Evolutionary conservation across 64 coral and sea anemone genomes (phyloP).

Genomic region (Montipora foliosa): DNA sequence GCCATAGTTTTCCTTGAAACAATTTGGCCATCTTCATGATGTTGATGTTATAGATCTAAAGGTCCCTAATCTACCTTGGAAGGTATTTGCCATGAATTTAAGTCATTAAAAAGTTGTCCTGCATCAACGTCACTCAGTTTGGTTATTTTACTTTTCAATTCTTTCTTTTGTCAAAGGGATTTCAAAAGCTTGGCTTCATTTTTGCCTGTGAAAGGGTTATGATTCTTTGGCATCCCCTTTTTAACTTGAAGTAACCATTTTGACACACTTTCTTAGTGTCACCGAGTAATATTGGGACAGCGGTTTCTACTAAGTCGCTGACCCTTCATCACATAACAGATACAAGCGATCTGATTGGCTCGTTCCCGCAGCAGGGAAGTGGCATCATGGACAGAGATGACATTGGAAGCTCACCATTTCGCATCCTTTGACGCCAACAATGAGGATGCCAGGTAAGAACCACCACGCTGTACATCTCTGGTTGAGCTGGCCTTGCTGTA

Average conservation of each 20-base stretch:
- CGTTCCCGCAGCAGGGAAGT: conserved; percentile 97
- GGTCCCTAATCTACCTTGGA: too few species aligned
- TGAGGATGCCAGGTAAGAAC: conserved; percentile 78
- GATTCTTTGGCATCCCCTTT: neutral
- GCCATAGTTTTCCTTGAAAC: too few species aligned
- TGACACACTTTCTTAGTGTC: conserved; percentile 25
- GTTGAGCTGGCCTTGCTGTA: neutral
- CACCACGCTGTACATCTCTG: neutral
- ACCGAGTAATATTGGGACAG: conserved; percentile 21
- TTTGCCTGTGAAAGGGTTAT: neutral
- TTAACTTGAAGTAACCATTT: neutral
- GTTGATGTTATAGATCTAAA: too few species aligned
- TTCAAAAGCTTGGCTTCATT: neutral
- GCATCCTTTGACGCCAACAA: conserved; percentile 72
- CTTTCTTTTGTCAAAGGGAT: neutral
- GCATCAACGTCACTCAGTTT: too few species aligned
- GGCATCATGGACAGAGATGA: conserved; percentile 95
- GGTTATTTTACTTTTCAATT: too few species aligned
- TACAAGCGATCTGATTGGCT: conserved; percentile 97
- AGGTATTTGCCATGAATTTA: too few species aligned
- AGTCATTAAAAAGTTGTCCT: too few species aligned
- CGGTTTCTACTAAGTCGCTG: conserved; percentile 82
- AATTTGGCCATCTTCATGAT: too few species aligned
- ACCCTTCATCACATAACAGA: conserved; percentile 99
- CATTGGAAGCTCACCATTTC: conserved; percentile 70